phyloP scores from a whole-genome alignment of 2,797 vertebrate species.

The Psittacula echo region DNA sequence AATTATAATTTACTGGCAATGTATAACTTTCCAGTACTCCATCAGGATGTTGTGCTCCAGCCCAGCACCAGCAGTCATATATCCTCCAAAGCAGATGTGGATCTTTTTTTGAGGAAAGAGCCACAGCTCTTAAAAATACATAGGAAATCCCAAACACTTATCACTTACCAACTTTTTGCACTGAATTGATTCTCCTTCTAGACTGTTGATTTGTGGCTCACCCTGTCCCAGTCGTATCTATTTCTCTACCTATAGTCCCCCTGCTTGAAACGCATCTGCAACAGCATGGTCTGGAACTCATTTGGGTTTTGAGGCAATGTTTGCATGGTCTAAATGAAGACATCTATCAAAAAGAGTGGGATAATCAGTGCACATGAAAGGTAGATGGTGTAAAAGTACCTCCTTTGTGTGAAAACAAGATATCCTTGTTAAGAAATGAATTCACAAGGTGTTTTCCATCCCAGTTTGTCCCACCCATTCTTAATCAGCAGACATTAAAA shows the following conservation, averaged over 20 bases:
- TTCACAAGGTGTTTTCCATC: background rate
- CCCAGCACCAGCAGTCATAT: background rate
- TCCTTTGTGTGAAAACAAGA: background rate
- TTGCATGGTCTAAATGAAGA: background rate
- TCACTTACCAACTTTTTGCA: background rate
- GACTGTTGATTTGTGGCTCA: constrained; percentile 2
- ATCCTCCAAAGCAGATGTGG: constrained; percentile 48
- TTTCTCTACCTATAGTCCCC: background rate
- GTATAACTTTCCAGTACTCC: background rate
- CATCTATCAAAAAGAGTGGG: background rate
- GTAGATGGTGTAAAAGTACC: background rate
- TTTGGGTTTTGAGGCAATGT: background rate
- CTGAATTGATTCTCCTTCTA: background rate
- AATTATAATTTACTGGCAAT: constrained; percentile 50
- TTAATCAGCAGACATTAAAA: background rate
- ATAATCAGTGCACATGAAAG: background rate
- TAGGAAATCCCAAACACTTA: constrained; percentile 44
- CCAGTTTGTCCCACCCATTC: background rate
- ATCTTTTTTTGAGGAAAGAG: constrained; percentile 6
- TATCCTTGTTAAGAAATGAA: background rate
- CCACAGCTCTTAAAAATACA: constrained; percentile 39
- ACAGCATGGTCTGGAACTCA: background rate
- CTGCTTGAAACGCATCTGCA: background rate
- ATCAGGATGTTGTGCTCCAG: background rate
- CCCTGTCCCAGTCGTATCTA: background rate